Base-by-base conservation (phyloP, 2,888 invertebrate species). In the Spatulosminthurus flaviceps region DNA sequence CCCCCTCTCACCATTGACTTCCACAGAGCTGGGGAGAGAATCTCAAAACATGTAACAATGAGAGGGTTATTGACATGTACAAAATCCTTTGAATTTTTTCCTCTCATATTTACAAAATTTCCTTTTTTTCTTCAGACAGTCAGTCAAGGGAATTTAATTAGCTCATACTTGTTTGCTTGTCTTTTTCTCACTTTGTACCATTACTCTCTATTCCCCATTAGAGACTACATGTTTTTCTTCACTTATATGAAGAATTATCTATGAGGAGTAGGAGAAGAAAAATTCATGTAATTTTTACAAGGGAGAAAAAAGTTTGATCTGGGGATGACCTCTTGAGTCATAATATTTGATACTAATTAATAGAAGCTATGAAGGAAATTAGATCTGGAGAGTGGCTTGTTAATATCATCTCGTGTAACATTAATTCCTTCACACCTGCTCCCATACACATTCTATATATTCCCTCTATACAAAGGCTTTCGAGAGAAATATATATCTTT, bases 311-410 rank as follows among this genome's bases (percentile, higher is more conserved):
- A 1, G 24, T 72, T 60, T 73, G 76, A 76, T 66, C 76, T 66
- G 76, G 11, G 43, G 43, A 28, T 76, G 76, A 76, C 76, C 76
- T 76, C 43, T 42, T 19, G 42, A 74, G 78, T 80, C 80, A 80
- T 77, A 80, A 80, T 80, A 80, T 80, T 80, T 80, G 80, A 80
- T 80, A 78, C 77, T 78, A 80, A 80, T 80, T 80, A 80, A 80
- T 80, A 79, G 64, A 70, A 72, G 29, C 79, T 66, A 42, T 64
- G 42, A 42, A 66, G 76, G 22, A 76, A 67, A 66, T 76, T 66
- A 76, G 66, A 42, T 76, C 76, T 61, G 5, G 28, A 9, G 64
- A 64, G 74, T 72, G 69, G 42, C 43, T 66, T 42, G 42, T 67
- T 67, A 34, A 24, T 64, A 70, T 41, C 42, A 21, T 29, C 34